Base-by-base conservation (phyloP, 1,140 invertebrate genomes). In the Neodiprion virginianus region DNA sequence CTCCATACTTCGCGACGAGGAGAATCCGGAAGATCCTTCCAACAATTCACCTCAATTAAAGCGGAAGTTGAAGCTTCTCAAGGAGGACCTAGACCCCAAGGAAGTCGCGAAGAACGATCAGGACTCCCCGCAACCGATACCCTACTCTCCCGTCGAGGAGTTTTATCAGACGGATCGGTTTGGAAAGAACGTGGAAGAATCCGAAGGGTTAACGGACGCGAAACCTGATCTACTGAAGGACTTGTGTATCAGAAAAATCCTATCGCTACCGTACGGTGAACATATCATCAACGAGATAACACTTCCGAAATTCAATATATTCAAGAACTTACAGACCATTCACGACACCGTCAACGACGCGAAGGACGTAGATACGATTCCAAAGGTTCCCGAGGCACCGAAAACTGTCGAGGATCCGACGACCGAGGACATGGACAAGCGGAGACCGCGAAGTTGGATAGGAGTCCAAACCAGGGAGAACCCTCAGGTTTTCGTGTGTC, bases 211-310 rank as follows among this genome's bases (percentile, higher is more conserved):
- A 12, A 17, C 21, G 10, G 67, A 23, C 23, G 70, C 23, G 8
- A 73, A 82, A 47, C 84, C 88, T 1, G 77, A 82, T 47, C 85
- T 83, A 7, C 76, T 91, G 70, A 84, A 85, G 10, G 85, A 93
- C 79, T 82, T 94, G 12, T 93, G 93, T 80, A 84, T 94, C 17
- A 89, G 89, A 76, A 91, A 88, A 77, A 89, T 95, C 28, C 84
- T 91, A 48, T 89, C 91, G 5, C 88, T 93, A 82, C 93, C 93
- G 7, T 92, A 90, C 79, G 93, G 93, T 40, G 80, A 88, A 10
- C 90, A 91, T 75, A 89, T 94, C 73, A 86, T 94, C 74, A 90
- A 92, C 84, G 91, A 93, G 82, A 82, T 95, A 75, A 92, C 91
- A 9, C 61, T 76, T 7, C 88, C 89, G 4, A 91, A 92, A 17